Conservation (phyloP, 2,888 invertebrate species). For the Didymodactylos carnosus region DNA sequence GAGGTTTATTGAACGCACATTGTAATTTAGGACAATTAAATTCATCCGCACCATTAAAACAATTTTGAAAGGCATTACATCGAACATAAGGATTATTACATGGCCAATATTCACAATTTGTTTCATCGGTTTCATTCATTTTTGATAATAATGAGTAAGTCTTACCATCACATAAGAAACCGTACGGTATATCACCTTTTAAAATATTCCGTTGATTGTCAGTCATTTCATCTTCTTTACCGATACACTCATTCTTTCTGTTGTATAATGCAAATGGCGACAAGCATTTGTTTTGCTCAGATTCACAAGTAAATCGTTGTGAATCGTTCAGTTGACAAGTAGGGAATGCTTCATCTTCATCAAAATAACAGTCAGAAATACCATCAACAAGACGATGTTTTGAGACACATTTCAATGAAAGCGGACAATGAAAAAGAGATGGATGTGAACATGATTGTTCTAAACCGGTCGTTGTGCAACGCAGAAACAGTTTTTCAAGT, state of each 20-base stretch:
- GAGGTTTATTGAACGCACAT: neutral
- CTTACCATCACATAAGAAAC: neutral
- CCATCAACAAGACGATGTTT: neutral
- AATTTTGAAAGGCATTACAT: neutral
- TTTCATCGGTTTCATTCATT: neutral
- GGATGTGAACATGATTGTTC: neutral
- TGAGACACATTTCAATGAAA: neutral
- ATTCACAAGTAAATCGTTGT: neutral
- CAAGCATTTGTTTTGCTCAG: neutral
- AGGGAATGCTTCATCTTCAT: neutral
- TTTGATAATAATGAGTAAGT: neutral
- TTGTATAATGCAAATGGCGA: neutral
- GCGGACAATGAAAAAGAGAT: neutral
- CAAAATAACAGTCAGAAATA: neutral
- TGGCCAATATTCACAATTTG: neutral
- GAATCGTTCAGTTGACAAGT: neutral
- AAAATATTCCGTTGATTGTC: neutral
- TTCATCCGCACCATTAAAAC: neutral
- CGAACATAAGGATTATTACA: neutral
- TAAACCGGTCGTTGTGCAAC: neutral
- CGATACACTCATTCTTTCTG: neutral
- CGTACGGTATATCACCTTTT: neutral
- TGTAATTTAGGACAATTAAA: neutral
- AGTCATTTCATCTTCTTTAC: neutral
- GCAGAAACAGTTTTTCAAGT: neutral